Evolutionary conservation across 1,140 invertebrate species (phyloP).

Genomic region (Brachionus rotundiformis): DNA sequence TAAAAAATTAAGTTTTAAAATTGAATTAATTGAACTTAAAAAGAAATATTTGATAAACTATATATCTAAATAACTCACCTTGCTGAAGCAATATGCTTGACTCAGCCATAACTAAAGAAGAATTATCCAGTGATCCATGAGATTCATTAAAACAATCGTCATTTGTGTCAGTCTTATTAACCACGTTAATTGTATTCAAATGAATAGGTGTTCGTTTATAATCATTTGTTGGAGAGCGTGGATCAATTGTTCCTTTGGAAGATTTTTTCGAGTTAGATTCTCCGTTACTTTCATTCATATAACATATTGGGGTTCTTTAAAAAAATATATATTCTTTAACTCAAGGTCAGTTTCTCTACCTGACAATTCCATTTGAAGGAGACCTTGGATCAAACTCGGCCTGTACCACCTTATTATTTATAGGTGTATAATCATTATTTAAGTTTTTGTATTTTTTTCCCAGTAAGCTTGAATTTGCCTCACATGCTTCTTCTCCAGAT

Average conservation of each 20-base stretch:
- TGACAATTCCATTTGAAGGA: constrained; percentile 22
- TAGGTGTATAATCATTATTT: constrained; percentile 1
- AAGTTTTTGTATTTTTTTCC: neutral
- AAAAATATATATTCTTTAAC: neutral
- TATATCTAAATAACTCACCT: neutral
- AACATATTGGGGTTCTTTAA: constrained; percentile 27
- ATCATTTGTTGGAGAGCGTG: constrained; percentile 16
- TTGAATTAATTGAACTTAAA: too few relatives aligned
- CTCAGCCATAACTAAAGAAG: neutral
- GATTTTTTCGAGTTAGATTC: neutral
- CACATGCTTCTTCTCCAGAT: neutral
- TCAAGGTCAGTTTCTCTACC: neutral
- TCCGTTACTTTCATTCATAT: neutral
- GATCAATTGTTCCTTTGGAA: neutral
- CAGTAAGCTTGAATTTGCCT: constrained; percentile 1
- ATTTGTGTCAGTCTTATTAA: neutral
- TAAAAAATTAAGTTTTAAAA: too few relatives aligned
- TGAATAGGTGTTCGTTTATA: constrained; percentile 34
- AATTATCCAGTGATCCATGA: neutral
- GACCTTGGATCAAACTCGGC: constrained; percentile 23
- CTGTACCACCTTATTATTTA: neutral
- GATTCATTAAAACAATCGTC: constrained; percentile 12
- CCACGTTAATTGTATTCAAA: neutral
- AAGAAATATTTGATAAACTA: too few relatives aligned
- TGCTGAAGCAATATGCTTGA: neutral